These are phyloP conservation scores for Myotis brandtii DNA, from an alignment of 2,113 vertebrate species.

Conservation along the genomic window DNA sequence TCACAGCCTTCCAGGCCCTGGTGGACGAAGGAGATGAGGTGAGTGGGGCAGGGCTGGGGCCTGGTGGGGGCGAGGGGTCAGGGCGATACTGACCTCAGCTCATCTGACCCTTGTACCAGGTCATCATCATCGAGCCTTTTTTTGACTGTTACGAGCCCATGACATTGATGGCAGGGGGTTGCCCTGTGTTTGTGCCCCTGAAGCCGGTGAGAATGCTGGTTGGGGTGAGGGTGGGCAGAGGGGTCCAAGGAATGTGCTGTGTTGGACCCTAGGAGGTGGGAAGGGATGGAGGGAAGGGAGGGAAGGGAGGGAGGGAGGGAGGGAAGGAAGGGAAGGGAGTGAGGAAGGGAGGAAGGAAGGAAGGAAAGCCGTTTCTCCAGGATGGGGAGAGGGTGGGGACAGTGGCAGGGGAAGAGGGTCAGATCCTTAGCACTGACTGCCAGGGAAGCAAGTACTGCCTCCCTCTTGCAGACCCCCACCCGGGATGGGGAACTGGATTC, in stretches of 20 bases:
- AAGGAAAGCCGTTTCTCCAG: neutral
- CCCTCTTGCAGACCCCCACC: slow-evolving; percentile 83
- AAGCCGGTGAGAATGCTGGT: slow-evolving; percentile 88
- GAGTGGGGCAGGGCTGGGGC: neutral
- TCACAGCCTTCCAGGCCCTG: slow-evolving; percentile 94
- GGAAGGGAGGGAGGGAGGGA: neutral
- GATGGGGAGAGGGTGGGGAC: neutral
- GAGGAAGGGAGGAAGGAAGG: neutral
- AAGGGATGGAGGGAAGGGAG: neutral
- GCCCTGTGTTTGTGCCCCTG: slow-evolving; percentile 90
- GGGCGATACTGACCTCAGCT: neutral
- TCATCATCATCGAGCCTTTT: slow-evolving; percentile 96
- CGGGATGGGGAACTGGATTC: slow-evolving; percentile 81
- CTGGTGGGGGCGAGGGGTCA: neutral
- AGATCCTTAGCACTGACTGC: neutral
- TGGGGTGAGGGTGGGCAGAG: neutral
- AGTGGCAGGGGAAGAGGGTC: neutral
- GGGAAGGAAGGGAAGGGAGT: neutral
- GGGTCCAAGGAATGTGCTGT: neutral
- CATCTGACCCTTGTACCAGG: slow-evolving; percentile 83
- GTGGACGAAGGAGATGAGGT: slow-evolving; percentile 96
- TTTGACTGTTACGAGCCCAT: slow-evolving; percentile 97
- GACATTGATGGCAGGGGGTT: slow-evolving; percentile 94
- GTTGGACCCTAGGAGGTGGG: neutral
- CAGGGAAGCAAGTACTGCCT: neutral